Conservation (phyloP, 2,113 vertebrate genomes). For the Lepisosteus oculatus region DNA sequence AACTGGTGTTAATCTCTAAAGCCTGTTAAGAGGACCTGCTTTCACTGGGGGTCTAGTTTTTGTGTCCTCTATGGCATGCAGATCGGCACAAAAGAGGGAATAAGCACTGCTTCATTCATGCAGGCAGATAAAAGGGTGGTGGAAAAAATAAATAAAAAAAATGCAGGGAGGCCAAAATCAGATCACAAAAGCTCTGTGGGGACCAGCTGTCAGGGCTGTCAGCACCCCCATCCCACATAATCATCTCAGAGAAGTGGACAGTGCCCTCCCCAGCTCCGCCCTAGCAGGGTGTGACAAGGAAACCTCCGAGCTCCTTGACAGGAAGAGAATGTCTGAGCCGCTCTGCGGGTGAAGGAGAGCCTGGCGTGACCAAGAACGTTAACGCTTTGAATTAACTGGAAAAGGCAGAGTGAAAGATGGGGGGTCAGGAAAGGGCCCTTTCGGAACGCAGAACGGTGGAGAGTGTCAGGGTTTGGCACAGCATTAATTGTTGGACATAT, state of each 20-base stretch:
- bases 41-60: constrained; percentile 39
- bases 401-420: constrained; percentile 16
- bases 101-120: constrained; percentile 69
- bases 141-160: constrained; percentile 41
- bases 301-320: constrained; percentile 96
- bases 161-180: constrained; percentile 81
- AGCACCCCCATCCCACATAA: constrained; percentile 91
- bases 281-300: constrained; percentile 84
- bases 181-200: constrained; percentile 85
- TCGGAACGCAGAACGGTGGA: constrained; percentile 63
- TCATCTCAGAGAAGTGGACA: constrained; percentile 86
- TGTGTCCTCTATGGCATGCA: constrained; percentile 67
- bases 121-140: constrained; percentile 55
- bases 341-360: constrained; percentile 79
- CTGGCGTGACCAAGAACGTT: constrained; percentile 79
- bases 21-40: constrained; percentile 66
- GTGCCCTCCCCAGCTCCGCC: constrained; percentile 79
- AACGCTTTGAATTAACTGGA: constrained; percentile 77
- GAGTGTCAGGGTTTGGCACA: constrained; percentile 72
- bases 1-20: constrained; percentile 72
- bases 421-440: constrained; percentile 24
- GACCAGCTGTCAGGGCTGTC: constrained; percentile 95
- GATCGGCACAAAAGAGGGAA: constrained; percentile 54
- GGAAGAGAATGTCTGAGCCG: constrained; percentile 88
- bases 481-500: constrained; percentile 81